Conservation (phyloP, 1,140 invertebrate genomes). For the Drosophila nebulosa region DNA sequence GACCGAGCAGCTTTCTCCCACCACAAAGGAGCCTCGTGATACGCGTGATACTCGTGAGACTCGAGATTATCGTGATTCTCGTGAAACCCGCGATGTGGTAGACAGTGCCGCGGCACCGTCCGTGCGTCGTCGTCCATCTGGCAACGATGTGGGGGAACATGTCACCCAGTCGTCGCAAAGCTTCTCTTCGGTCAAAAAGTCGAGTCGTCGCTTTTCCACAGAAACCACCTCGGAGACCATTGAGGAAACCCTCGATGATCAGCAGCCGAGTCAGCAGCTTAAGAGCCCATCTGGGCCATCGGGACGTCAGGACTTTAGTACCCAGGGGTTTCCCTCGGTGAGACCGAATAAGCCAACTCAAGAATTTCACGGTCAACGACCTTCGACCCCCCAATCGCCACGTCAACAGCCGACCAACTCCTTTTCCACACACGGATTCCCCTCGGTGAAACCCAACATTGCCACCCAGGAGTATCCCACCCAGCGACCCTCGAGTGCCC, state of each 20-base stretch:
- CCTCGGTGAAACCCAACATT: slow-evolving; percentile 71
- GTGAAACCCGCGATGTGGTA: slow-evolving; percentile 44
- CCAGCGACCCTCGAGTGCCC: slow-evolving; percentile 41
- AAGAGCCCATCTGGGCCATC: slow-evolving; percentile 15
- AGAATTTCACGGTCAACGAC: slow-evolving; percentile 42
- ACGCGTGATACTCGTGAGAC: slow-evolving; percentile 36
- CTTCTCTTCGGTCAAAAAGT: slow-evolving; percentile 69
- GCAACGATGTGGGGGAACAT: slow-evolving; percentile 33
- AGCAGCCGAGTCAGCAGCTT: background rate
- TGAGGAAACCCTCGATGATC: slow-evolving; percentile 58
- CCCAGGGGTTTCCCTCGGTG: slow-evolving; percentile 56
- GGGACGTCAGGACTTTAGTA: slow-evolving; percentile 37
- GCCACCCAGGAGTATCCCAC: slow-evolving; percentile 67
- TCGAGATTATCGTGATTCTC: slow-evolving; percentile 49
- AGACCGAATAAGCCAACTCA: slow-evolving; percentile 52
- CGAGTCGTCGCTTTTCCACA: slow-evolving; percentile 68
- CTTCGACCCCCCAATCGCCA: slow-evolving; percentile 21
- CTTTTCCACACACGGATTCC: slow-evolving; percentile 76
- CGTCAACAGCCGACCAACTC: slow-evolving; percentile 26
- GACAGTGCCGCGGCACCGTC: slow-evolving; percentile 54
- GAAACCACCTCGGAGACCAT: slow-evolving; percentile 76
- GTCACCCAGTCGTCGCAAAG: slow-evolving; percentile 61
- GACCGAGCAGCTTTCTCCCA: slow-evolving; percentile 79
- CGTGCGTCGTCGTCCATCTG: slow-evolving; percentile 8
- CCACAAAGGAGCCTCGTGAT: slow-evolving; percentile 19